Evolutionary conservation across 64 coral and sea anemone species (phyloP).

Genomic region (Dendrophyllia cribrosa): DNA sequence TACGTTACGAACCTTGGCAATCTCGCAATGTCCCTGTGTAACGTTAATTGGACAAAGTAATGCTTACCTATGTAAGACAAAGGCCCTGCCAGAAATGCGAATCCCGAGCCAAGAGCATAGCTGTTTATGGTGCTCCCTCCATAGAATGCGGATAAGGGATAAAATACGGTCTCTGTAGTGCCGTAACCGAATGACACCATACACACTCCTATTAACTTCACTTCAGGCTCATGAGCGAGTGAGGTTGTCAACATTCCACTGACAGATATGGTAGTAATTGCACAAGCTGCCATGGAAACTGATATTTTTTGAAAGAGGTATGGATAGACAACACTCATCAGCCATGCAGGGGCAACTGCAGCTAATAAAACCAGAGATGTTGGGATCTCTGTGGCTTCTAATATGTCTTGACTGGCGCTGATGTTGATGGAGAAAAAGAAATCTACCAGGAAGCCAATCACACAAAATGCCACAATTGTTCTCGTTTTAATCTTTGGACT

Average conservation of each 20-base stretch:
- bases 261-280: neutral
- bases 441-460: neutral
- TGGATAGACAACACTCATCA: neutral
- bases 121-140: neutral
- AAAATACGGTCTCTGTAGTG: neutral
- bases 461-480: neutral
- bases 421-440: neutral
- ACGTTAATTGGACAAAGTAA: neutral
- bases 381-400: neutral
- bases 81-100: neutral
- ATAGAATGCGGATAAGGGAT: neutral
- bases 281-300: neutral
- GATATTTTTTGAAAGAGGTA: neutral
- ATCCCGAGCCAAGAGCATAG: neutral
- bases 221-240: neutral
- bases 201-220: neutral
- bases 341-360: neutral
- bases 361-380: neutral
- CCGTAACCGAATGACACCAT: neutral
- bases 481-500: neutral
- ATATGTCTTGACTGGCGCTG: neutral
- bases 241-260: neutral
- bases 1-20: no score
- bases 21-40: no score
- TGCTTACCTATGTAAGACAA: neutral